A percentile compares a stretch with the other conserved stretches of the same genome.
These are phyloP conservation scores for Aradophagus sp. DNA, from an alignment of 1,140 invertebrate genomes.

Conservation along the genomic window DNA sequence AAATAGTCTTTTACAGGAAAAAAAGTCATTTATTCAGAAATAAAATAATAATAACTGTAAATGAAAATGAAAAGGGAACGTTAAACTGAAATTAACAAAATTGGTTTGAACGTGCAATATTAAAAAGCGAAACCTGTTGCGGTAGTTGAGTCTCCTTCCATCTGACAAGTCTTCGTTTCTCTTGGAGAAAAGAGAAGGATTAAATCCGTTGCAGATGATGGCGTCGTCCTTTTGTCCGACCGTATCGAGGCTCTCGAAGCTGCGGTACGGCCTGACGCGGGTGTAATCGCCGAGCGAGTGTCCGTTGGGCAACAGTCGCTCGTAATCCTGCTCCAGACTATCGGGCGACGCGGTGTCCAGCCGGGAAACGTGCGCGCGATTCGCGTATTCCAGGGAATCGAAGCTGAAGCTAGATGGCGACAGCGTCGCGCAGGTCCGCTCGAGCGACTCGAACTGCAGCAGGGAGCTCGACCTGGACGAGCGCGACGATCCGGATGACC, in stretches of 20 bases:
- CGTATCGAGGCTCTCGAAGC: constrained; percentile 70
- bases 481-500: constrained; percentile 53
- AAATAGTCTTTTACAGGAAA: no score
- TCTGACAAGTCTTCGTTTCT: constrained; percentile 54
- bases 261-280: constrained; percentile 69
- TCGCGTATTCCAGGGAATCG: constrained; percentile 76
- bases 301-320: constrained; percentile 59
- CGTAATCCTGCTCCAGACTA: constrained; percentile 74
- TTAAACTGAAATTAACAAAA: no score
- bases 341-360: constrained; percentile 74
- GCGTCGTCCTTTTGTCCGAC: constrained; percentile 59
- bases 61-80: no score
- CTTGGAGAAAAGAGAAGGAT: constrained; percentile 62
- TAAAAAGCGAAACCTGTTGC: constrained; percentile 33
- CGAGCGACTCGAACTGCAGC: constrained; percentile 86
- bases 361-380: constrained; percentile 63
- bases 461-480: constrained; percentile 83
- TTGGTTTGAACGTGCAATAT: no score
- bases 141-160: constrained; percentile 7
- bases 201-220: constrained; percentile 58
- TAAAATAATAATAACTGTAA: no score
- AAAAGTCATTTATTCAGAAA: no score
- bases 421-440: constrained; percentile 79
- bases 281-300: constrained; percentile 51
- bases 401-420: constrained; percentile 77